Conservation (phyloP, 2,797 vertebrate genomes). For the Pseudocheirus occidentalis region DNA sequence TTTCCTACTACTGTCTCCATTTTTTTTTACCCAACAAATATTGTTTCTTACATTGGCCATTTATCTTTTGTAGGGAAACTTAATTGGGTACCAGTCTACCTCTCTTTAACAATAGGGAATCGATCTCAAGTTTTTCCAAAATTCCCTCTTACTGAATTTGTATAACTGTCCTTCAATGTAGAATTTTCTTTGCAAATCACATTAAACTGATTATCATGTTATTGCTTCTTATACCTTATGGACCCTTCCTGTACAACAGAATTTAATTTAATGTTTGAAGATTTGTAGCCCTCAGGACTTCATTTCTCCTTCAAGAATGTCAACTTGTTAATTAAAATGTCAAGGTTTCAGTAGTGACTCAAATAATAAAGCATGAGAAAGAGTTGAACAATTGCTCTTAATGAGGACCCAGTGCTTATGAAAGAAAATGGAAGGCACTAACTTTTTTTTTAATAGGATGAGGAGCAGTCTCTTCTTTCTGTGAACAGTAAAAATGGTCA, state of each 20-base stretch:
- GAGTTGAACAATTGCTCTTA: neutral
- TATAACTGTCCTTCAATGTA: neutral
- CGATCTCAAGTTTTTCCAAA: neutral
- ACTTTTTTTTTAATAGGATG: neutral
- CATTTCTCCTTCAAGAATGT: slow-evolving; percentile 40
- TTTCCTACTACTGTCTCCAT: slow-evolving; percentile 9
- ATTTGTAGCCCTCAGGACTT: slow-evolving; percentile 34
- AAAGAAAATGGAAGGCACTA: neutral
- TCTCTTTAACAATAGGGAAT: neutral
- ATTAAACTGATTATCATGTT: neutral
- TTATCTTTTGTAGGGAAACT: slow-evolving; percentile 13
- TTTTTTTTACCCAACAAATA: slow-evolving; percentile 29
- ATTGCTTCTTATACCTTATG: neutral
- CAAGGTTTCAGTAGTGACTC: slow-evolving; percentile 37
- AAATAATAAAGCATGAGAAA: slow-evolving; percentile 11
- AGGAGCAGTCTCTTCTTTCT: neutral
- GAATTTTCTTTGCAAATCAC: neutral
- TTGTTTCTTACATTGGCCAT: slow-evolving; percentile 2
- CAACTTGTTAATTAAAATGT: slow-evolving; percentile 19
- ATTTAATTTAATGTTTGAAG: slow-evolving; percentile 4
- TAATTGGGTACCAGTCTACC: neutral
- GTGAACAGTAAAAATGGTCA: neutral
- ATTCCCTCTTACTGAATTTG: neutral
- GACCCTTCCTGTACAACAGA: neutral
- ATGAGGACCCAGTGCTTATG: neutral